Conservation (phyloP, 2,888 invertebrate species). For the Choristoneura rosaceana region DNA sequence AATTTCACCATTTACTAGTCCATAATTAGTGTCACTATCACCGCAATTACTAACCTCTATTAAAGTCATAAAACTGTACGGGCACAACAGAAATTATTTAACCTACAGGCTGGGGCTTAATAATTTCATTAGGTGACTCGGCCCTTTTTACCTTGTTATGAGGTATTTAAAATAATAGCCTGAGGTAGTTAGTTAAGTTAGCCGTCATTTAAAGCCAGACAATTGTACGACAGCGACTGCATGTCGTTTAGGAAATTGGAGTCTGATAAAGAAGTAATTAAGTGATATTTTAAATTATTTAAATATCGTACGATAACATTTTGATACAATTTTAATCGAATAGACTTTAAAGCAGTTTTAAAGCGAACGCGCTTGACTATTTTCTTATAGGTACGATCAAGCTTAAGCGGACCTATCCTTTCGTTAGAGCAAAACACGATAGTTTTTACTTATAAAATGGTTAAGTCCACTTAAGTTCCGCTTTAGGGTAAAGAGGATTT, state of each 20-base stretch:
- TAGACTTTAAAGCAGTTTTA: not conserved
- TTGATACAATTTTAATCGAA: too few species aligned
- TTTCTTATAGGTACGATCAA: conserved; percentile 15
- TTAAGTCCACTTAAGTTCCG: conserved; percentile 37
- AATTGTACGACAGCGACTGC: not conserved
- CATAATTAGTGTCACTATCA: not conserved
- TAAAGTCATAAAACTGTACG: conserved; percentile 33
- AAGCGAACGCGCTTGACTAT: not conserved
- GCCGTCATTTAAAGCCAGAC: conserved; percentile 48
- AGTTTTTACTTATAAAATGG: conserved; percentile 34
- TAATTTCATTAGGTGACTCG: conserved; percentile 48
- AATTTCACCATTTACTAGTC: not conserved
- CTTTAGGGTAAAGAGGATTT: conserved; percentile 55
- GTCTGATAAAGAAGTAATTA: too few species aligned
- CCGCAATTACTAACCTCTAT: not conserved
- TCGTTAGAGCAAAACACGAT: conserved; percentile 10
- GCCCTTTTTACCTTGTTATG: conserved; percentile 44
- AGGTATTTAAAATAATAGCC: conserved; percentile 51
- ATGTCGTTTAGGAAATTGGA: not conserved
- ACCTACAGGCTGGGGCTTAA: conserved; percentile 35
- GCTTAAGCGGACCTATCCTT: conserved; percentile 1
- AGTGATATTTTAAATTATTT: too few species aligned
- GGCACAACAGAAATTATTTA: conserved; percentile 22
- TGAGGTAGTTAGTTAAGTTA: conserved; percentile 48
- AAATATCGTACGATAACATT: too few species aligned